Percentiles rank a stretch among this genome's conserved stretches.
Conservation (phyloP, 2,888 invertebrate genomes). For the Metellina segmentata region DNA sequence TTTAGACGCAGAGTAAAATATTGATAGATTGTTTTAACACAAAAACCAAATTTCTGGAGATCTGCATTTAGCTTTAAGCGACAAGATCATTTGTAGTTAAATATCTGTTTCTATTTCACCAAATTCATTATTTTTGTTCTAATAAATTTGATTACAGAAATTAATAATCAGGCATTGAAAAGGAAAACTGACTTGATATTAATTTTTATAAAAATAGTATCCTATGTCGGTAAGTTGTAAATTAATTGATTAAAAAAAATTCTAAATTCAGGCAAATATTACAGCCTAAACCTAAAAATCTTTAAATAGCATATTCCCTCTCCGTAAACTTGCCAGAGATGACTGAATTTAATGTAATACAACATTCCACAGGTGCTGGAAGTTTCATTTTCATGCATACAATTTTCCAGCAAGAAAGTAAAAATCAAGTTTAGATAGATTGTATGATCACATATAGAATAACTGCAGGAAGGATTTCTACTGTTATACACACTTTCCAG, state of each 20-base stretch:
- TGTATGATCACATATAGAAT: not conserved
- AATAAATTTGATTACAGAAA: not conserved
- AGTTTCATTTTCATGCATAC: not conserved
- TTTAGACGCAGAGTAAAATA: not conserved
- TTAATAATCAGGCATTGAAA: too few species aligned
- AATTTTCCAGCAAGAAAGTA: not conserved
- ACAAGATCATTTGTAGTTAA: not conserved
- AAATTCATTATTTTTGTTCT: not conserved
- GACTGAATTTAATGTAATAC: not conserved
- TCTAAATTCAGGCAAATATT: not conserved
- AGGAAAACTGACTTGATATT: not conserved
- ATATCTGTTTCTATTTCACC: not conserved
- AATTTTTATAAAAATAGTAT: not conserved
- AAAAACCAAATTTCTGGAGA: not conserved
- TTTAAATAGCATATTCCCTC: not conserved
- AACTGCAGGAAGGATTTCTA: not conserved
- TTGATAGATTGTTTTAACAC: not conserved
- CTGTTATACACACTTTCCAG: not conserved
- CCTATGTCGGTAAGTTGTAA: not conserved
- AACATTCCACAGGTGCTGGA: not conserved
- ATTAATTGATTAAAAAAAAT: not conserved
- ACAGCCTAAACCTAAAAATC: not conserved
- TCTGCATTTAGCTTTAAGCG: not conserved
- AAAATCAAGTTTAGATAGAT: not conserved
- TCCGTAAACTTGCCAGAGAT: not conserved